Conservation (phyloP, 2,888 invertebrate species). For the Acanthosepion lycidas region DNA sequence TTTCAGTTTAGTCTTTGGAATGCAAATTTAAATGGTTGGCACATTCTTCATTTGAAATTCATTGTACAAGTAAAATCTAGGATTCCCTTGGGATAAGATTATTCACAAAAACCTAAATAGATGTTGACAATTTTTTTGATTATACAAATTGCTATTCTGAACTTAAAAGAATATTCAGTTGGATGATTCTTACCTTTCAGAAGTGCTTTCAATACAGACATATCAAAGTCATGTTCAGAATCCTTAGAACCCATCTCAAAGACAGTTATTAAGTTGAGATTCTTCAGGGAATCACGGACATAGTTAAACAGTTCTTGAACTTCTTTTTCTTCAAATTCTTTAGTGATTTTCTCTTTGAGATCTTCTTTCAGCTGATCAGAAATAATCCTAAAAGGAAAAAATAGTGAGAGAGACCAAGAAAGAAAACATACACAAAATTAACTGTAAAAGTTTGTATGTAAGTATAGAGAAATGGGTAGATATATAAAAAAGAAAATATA, state of each 20-base stretch:
- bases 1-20: too few species aligned
- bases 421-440: background rate
- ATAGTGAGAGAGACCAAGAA: background rate
- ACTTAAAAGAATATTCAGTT: background rate
- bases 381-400: background rate
- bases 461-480: background rate
- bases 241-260: conserved; percentile 66
- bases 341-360: conserved; percentile 51
- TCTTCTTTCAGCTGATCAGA: background rate
- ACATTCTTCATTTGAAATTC: too few species aligned
- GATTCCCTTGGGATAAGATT: too few species aligned
- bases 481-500: background rate
- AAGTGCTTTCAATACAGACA: conserved; percentile 73
- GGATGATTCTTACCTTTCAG: conserved; percentile 69
- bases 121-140: too few species aligned
- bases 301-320: conserved; percentile 55
- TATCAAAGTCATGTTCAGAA: conserved; percentile 69
- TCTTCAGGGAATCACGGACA: conserved; percentile 63
- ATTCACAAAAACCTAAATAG: too few species aligned
- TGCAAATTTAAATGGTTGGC: too few species aligned
- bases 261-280: conserved; percentile 68
- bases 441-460: background rate
- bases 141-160: background rate
- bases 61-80: too few species aligned
- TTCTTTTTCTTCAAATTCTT: conserved; percentile 59